Base-by-base conservation (phyloP, 1,140 invertebrate species). In the Drosophila watanabei region DNA sequence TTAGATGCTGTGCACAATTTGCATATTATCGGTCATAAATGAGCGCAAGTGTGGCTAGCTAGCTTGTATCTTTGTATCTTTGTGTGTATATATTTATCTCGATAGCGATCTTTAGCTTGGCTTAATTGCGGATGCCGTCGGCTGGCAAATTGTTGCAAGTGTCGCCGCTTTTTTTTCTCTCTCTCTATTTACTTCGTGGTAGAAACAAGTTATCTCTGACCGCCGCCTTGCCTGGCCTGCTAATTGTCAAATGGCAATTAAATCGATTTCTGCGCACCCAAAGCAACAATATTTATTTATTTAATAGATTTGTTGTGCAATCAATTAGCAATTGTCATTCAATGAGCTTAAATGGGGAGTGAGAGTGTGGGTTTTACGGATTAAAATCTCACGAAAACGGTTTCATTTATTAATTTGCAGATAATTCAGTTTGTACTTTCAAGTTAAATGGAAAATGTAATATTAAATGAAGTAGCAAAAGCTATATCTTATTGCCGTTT, bases 61-160 rank as follows among this genome's bases (percentile, higher is more conserved):
- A 45, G 10, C 43, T 35, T 13, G 54, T 20, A n/a, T n/a, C n/a
- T n/a, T 16, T 56, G 54, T 56, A 56, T 56, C 54, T 56, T 32
- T 51, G 28, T 60, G 20, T 45, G 5, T 45, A 45, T 39, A 54
- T 39, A 13, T 32, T 16, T 24, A 24, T 41, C 49, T 59, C 41
- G 52, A 59, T 60, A 13, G 59, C 69, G 58, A 51, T 76, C 65
- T 63, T 60, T 62, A 46, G 52, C 52, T 60, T 30, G 37, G 37
- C 65, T 87, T 88, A 83, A 88, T 83, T 83, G 80, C 65, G 69
- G 41, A 54, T 86, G 75, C 83, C 83, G 83, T 82, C 83, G 83
- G 83, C 69, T 24, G 32, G 66, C 58, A 65, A 65, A 65, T 51
- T 54, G 66, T 70, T 43, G 66, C 66, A 66, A 71, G 43, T 71